These are phyloP conservation scores for Drosophila rufa DNA, from an alignment of 1,140 invertebrate species.

Conservation along the genomic window DNA sequence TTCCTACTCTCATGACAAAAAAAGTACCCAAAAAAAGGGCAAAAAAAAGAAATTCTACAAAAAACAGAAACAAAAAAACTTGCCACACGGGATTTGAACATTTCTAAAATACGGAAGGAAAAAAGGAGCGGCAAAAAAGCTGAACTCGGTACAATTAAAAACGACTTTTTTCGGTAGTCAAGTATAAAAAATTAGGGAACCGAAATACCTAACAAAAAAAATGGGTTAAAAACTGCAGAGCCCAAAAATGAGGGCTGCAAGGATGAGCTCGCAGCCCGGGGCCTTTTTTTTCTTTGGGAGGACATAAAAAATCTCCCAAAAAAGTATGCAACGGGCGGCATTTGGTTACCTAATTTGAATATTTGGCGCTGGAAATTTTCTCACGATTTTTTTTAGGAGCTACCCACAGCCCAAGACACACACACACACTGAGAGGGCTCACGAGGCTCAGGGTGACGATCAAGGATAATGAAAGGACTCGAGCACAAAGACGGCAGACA, in stretches of 20 bases:
- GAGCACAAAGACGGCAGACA: constrained; percentile 53
- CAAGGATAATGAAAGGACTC: constrained; percentile 67
- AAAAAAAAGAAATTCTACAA: constrained; percentile 58
- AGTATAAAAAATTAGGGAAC: constrained; percentile 73
- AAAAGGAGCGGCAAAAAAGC: constrained; percentile 57
- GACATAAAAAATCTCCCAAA: constrained; percentile 62
- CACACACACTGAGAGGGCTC: constrained; percentile 18
- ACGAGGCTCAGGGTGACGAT: constrained; percentile 72
- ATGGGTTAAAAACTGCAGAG: constrained; percentile 67
- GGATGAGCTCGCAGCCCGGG: constrained; percentile 62
- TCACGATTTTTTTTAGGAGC: constrained; percentile 67
- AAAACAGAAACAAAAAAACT: constrained; percentile 70
- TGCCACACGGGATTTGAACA: constrained; percentile 68
- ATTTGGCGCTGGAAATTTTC: constrained; percentile 77
- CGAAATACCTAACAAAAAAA: constrained; percentile 45
- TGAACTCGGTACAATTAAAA: constrained; percentile 67
- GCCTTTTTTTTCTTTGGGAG: constrained; percentile 45
- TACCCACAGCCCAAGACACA: constrained; percentile 55
- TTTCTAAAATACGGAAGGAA: constrained; percentile 45
- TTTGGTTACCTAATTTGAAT: constrained; percentile 75
- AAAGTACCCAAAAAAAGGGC: constrained; percentile 44
- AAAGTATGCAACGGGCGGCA: constrained; percentile 68
- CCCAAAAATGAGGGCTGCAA: constrained; percentile 48
- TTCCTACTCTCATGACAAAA: constrained; percentile 1
- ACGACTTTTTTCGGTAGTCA: constrained; percentile 78